Evolutionary conservation across 1,140 invertebrate genomes (phyloP), one percentile per base, ranked within the genome.

Genomic region (Anadara kagoshimensis): DNA sequence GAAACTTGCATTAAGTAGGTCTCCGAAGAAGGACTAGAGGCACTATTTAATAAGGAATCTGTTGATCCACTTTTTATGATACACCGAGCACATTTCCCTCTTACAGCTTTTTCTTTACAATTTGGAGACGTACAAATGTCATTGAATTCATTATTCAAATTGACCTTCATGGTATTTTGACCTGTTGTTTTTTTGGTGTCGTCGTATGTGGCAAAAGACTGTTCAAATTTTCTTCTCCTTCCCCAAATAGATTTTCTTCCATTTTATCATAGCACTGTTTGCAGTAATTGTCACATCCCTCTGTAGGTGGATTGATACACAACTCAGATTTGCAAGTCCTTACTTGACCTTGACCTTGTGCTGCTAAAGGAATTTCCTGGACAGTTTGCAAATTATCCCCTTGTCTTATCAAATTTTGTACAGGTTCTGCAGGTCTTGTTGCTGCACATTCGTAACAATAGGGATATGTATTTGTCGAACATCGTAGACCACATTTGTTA

Each of bases 391-490:
- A 45, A 26, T 29, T 62, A 20, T 51, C 24, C 45, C 22, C 44
- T 41, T 64, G 49, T 1, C 14, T 53, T 5, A 51, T 36, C 4
- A 47, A 51, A 12, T 64, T 47, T 0, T 63, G 44, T 12, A 36
- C 22, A 29, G 51, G 26, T 26, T 22, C 22, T 43, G 57, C 41
- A n/a, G n/a, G n/a, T 29, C 8, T 14, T 18, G 3, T 57, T n/a
- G 43, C 29, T 10, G n/a, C 20, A 16, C 64, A 69, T 59, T 69
- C 75, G 71, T 85, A 80, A 62, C 85, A 87, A 61, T 77, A 85
- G 44, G 85, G 85, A 43, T 56, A 79, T 22, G 83, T 87, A 24
- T 81, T 63, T 14, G 57, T 68, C 0, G 85, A 85, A 20, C 79
- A 80, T 24, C 68, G 73, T 57, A 79, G 82, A 16, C 77, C 75